These are phyloP conservation scores for Corynorhinus townsendii DNA, from an alignment of 2,113 vertebrate species.

Conservation along the genomic window DNA sequence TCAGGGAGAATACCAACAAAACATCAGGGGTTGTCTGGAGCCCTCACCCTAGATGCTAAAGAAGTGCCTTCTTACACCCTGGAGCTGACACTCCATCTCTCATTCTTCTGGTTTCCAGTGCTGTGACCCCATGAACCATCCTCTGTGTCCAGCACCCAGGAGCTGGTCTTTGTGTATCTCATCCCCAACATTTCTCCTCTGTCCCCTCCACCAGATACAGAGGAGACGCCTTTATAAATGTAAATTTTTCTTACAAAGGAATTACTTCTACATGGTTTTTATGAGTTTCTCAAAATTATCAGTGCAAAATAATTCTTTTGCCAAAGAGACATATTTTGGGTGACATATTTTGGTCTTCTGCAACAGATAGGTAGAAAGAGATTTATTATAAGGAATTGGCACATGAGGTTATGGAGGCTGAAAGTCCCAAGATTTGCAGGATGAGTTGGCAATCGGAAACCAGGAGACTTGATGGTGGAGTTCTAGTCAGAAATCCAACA, in stretches of 20 bases:
- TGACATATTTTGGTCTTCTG: not conserved
- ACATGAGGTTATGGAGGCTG: not conserved
- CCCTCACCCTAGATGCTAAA: not conserved
- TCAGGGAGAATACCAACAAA: not conserved
- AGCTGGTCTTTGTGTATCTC: not conserved
- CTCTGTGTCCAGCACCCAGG: not conserved
- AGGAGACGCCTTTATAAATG: not conserved
- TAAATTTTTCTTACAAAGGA: not conserved
- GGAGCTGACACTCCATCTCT: not conserved
- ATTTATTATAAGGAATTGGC: not conserved
- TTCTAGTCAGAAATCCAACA: not conserved
- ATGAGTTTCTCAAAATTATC: not conserved
- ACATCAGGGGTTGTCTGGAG: not conserved
- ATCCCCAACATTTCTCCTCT: not conserved
- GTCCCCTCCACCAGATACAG: not conserved
- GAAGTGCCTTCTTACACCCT: not conserved
- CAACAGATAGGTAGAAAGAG: not conserved
- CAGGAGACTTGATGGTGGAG: not conserved
- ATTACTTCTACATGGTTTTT: not conserved
- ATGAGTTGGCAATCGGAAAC: not conserved
- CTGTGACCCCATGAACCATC: not conserved
- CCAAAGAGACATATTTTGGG: not conserved
- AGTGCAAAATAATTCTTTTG: not conserved
- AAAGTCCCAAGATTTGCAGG: not conserved
- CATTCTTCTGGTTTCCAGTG: not conserved